These are phyloP conservation scores for Tillus elongatus DNA, from an alignment of 2,888 invertebrate species.

Conservation along the genomic window DNA sequence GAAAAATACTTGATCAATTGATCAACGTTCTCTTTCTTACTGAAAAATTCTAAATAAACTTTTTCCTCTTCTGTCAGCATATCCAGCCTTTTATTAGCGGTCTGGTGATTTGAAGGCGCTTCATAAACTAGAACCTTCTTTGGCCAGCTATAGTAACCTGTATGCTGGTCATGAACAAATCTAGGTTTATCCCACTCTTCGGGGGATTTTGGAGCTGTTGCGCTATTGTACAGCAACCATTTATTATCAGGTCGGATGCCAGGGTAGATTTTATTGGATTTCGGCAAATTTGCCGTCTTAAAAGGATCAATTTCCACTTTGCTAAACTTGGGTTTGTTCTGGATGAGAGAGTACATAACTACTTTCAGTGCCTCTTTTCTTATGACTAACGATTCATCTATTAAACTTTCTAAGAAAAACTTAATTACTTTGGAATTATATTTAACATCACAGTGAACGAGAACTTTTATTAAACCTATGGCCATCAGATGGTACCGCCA, in stretches of 20 bases:
- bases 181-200: slow-evolving; percentile 67
- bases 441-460: slow-evolving; percentile 61
- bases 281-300: slow-evolving; percentile 28
- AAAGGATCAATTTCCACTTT: slow-evolving; percentile 51
- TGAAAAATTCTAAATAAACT: slow-evolving; percentile 60
- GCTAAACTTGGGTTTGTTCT: slow-evolving; percentile 59
- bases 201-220: slow-evolving; percentile 50
- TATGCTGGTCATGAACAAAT: slow-evolving; percentile 57
- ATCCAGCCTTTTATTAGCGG: slow-evolving; percentile 41
- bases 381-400: slow-evolving; percentile 73
- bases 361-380: slow-evolving; percentile 60
- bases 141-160: slow-evolving; percentile 50
- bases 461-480: slow-evolving; percentile 59
- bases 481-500: slow-evolving; percentile 77
- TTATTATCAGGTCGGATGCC: slow-evolving; percentile 62
- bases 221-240: slow-evolving; percentile 64
- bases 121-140: slow-evolving; percentile 54
- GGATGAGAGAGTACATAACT: slow-evolving; percentile 56
- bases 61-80: slow-evolving; percentile 57
- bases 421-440: slow-evolving; percentile 56
- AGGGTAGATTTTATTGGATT: slow-evolving; percentile 28
- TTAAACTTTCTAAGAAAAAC: slow-evolving; percentile 54
- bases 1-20: slow-evolving; percentile 64
- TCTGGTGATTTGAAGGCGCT: slow-evolving; percentile 55
- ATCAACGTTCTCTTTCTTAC: slow-evolving; percentile 54